Evolutionary conservation across 2,888 invertebrate genomes (phyloP), one percentile per base, ranked within the genome.

Genomic region (Galeruca laticollis): DNA sequence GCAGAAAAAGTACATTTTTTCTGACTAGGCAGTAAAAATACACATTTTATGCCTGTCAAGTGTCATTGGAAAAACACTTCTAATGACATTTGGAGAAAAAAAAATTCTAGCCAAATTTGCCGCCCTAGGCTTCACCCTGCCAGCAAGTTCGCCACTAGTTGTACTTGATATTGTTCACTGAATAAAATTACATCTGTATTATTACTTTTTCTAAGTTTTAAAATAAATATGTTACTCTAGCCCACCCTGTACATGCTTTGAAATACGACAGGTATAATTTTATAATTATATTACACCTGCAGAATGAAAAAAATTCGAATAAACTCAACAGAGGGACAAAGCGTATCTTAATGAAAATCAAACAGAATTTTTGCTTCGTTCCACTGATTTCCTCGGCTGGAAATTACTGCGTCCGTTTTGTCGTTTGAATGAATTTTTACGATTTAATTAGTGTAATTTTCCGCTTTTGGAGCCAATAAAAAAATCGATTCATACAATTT

Each of bases 311-410:
- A 26, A 60, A 51, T 67, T 67, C 33, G 33, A 68, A 62, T 47
- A 62, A 59, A 40, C 21, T 54, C 47, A 21, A 52, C 26, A 57
- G 15, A 40, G 40, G 57, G 52, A 33, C 26, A 60, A 65, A 69
- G 65, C 56, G 49, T 68, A 60, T 61, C 31, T 68, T 71, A 73
- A 75, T 75, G 71, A 70, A 73, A 75, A 68, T 73, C 66, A 73
- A 75, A 75, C 73, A 73, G n/a, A 56, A 68, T 70, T 73, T 73
- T 72, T 73, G 59, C 71, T 69, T 64, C 67, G 64, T 68, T 75
- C 73, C 71, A 63, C 60, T 54, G 65, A 69, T 68, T 74, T 72
- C 31, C 51, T 69, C 72, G 71, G 57, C 51, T 69, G 72, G 69
- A 74, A 73, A 72, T 71, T 68, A n/a, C 71, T 20, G 71, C 54